Conservation (phyloP, 2,113 vertebrate genomes). For the Sturnira hondurensis region DNA sequence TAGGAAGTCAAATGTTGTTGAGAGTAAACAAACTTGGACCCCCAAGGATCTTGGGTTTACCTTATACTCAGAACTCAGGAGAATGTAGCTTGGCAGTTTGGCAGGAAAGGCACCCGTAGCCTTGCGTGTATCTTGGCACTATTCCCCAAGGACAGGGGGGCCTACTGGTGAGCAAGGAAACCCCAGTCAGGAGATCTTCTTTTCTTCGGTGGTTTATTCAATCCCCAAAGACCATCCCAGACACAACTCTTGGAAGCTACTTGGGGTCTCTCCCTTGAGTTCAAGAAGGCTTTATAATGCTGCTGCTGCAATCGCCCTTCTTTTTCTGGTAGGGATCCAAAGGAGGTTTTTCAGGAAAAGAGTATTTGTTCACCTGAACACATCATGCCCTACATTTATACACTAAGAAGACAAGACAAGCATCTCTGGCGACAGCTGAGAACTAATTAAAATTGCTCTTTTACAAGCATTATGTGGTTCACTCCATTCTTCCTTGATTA, state of each 20-base stretch:
- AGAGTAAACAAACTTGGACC: slow-evolving; percentile 59
- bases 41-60: slow-evolving; percentile 41
- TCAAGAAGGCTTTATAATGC: background rate
- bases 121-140: background rate
- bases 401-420: slow-evolving; percentile 81
- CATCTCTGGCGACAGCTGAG: slow-evolving; percentile 74
- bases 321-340: slow-evolving; percentile 6
- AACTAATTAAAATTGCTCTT: slow-evolving; percentile 81
- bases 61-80: slow-evolving; percentile 28
- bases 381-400: slow-evolving; percentile 74
- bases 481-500: slow-evolving; percentile 82
- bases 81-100: background rate
- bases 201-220: slow-evolving; percentile 32
- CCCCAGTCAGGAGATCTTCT: background rate
- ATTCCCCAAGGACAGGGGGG: background rate
- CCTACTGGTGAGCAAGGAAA: background rate
- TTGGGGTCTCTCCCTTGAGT: background rate
- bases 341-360: slow-evolving; percentile 75
- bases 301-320: background rate
- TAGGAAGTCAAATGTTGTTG: slow-evolving; percentile 44
- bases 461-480: slow-evolving; percentile 72
- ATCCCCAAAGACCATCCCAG: slow-evolving; percentile 8
- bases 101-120: background rate
- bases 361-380: slow-evolving; percentile 74
- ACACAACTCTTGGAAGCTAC: slow-evolving; percentile 8